Evolutionary conservation across 1,140 invertebrate genomes (phyloP).

Genomic region (Euwallacea similis): DNA sequence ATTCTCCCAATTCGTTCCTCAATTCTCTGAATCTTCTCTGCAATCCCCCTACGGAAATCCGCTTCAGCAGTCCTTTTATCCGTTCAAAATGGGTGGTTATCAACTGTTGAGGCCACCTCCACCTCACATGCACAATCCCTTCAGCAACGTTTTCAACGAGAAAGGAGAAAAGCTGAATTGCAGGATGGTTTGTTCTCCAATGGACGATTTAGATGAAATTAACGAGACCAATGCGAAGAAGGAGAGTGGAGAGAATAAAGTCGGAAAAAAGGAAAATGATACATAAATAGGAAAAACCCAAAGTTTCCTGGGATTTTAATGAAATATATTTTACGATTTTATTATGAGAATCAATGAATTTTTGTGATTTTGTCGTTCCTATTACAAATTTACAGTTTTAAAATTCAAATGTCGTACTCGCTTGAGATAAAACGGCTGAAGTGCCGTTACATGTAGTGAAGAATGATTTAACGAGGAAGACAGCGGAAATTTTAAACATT

Average conservation of each 20-base stretch:
- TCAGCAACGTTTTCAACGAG: constrained; percentile 22
- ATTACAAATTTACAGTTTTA: too few relatives aligned
- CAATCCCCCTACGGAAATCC: constrained; percentile 9
- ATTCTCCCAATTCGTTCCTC: background rate
- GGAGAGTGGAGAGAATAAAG: constrained; percentile 22
- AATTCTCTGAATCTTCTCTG: constrained; percentile 14
- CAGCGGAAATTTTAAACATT: too few relatives aligned
- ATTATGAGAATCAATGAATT: too few relatives aligned
- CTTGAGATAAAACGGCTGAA: too few relatives aligned
- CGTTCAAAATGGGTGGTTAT: constrained; percentile 2
- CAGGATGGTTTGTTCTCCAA: constrained; percentile 27
- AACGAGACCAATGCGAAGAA: constrained; percentile 9
- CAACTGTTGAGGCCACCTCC: background rate
- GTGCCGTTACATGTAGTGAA: too few relatives aligned
- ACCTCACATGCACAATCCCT: constrained; percentile 16
- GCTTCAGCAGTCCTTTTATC: constrained; percentile 2
- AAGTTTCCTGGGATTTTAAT: too few relatives aligned
- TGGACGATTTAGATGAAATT: constrained; percentile 9
- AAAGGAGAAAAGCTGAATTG: constrained; percentile 28
- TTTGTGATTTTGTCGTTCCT: too few relatives aligned
- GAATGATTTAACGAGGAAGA: too few relatives aligned
- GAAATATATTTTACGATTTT: too few relatives aligned
- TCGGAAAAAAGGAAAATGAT: constrained; percentile 20
- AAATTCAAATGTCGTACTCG: too few relatives aligned
- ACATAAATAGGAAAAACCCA: too few relatives aligned